phyloP scores from a whole-genome alignment of 1,140 invertebrate species.

The Caerostris darwini region DNA sequence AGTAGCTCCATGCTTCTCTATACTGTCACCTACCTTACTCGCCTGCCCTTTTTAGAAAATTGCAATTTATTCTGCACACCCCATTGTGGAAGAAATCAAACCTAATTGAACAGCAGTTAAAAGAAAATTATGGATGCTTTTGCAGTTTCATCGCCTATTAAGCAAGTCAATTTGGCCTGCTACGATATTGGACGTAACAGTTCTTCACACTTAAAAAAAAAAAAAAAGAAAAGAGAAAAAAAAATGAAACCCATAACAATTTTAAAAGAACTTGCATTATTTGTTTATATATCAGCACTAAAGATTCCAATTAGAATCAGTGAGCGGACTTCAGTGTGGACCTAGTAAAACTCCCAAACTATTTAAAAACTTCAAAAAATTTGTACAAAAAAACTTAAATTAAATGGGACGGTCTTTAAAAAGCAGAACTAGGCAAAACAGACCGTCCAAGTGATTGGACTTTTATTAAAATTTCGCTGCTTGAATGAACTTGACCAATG shows the following conservation, averaged over 20 bases:
- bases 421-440: constrained; percentile 46
- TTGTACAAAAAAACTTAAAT: constrained; percentile 60
- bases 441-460: constrained; percentile 76
- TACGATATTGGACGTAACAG: constrained; percentile 60
- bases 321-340: constrained; percentile 78
- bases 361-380: constrained; percentile 75
- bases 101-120: constrained; percentile 41
- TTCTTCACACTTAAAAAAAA: constrained; percentile 28
- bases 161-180: neutral
- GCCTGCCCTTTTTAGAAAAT: constrained; percentile 74
- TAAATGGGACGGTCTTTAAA: constrained; percentile 66
- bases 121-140: constrained; percentile 3
- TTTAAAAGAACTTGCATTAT: constrained; percentile 61
- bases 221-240: too few species aligned
- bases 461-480: constrained; percentile 74
- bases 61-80: constrained; percentile 70
- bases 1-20: constrained; percentile 76
- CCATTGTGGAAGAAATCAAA: constrained; percentile 53
- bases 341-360: constrained; percentile 78
- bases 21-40: constrained; percentile 73
- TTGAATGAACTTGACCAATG: constrained; percentile 69
- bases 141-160: constrained; percentile 48
- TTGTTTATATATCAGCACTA: constrained; percentile 70
- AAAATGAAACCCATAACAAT: constrained; percentile 1
- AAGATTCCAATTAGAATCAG: constrained; percentile 74